A percentile compares a stretch with the other conserved stretches of the same genome.
phyloP scores from a whole-genome alignment of 2,113 vertebrate species.

The Tupaia tana region DNA sequence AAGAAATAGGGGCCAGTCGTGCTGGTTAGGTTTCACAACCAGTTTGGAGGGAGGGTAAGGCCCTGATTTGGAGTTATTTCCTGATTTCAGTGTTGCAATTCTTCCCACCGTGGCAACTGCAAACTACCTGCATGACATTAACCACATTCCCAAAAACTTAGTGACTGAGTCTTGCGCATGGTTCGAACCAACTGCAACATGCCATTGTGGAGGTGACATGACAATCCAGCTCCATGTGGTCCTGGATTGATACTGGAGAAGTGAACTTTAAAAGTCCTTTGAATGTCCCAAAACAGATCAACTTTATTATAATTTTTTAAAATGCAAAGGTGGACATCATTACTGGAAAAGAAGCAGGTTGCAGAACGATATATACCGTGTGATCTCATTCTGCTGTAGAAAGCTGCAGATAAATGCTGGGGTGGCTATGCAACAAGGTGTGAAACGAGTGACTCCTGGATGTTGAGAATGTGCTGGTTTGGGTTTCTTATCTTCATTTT shows the following conservation, averaged over 20 bases:
- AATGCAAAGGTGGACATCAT: not conserved
- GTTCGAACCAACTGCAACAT: not conserved
- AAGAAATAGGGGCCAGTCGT: not conserved
- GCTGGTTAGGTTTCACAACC: not conserved
- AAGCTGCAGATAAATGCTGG: not conserved
- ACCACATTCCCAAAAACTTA: not conserved
- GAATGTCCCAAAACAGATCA: not conserved
- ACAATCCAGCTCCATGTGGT: not conserved
- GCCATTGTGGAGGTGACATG: not conserved
- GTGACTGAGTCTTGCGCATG: rapidly evolving
- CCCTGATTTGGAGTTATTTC: not conserved
- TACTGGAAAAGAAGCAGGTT: not conserved
- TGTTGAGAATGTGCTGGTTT: not conserved
- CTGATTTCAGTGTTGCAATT: not conserved
- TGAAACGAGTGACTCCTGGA: not conserved
- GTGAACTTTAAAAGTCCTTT: not conserved
- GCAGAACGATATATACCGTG: not conserved
- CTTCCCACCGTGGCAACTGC: not conserved
- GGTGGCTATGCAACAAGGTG: not conserved
- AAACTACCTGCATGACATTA: not conserved
- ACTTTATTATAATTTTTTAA: not conserved
- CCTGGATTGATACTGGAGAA: not conserved
- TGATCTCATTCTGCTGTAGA: not conserved
- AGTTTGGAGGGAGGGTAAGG: not conserved
- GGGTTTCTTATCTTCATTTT: not conserved